Evolutionary conservation across 2,113 vertebrate species (phyloP), one percentile per base, ranked within the genome.

Genomic region (Noturus placidus): DNA sequence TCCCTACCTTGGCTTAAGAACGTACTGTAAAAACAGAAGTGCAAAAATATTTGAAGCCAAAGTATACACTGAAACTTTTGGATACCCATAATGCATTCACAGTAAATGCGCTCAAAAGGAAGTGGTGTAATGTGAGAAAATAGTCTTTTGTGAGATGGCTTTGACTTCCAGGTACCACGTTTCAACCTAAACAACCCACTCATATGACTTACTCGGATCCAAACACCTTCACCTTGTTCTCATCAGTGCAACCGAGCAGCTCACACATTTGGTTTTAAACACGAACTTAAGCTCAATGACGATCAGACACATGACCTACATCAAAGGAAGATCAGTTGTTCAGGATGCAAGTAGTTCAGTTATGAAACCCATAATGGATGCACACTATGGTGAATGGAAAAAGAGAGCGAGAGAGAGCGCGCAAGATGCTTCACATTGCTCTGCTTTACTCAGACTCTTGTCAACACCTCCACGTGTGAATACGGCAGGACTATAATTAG

Each of bases 201-300:
- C 74, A 35, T 4, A 25, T 61, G 30, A 54, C 19, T 61, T 80
- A 59, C 9, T 56, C 8, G 15, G 1, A 52, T 46, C 33, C 20
- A 52, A 59, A 83, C 84, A 86, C 84, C 52, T 86, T 83, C 11
- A 88, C 63, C 84, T 65, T 65, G 3, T 84, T 90, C 84, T 83
- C 63, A 42, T 25, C 57, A 78, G 1, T 25, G 30, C 46, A 33
- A 33, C 63, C 17, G 61, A 78, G 81, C 33, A 5, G 72, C 27
- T 87, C 59, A 83, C 83, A 86, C 69, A 5, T 83, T 87, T 82
- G 83, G 74, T 65, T 88, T 88, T 90, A 69, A 72, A 52, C 2
- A 13, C 15, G 54, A 77, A 86, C 10, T 59, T 54, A 8, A 78
- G 70, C 83, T 86, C 5, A 25, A 11, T 67, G 88, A 42, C 19